These are phyloP conservation scores for Podarcis muralis DNA, from an alignment of 2,113 vertebrate species.

Conservation along the genomic window DNA sequence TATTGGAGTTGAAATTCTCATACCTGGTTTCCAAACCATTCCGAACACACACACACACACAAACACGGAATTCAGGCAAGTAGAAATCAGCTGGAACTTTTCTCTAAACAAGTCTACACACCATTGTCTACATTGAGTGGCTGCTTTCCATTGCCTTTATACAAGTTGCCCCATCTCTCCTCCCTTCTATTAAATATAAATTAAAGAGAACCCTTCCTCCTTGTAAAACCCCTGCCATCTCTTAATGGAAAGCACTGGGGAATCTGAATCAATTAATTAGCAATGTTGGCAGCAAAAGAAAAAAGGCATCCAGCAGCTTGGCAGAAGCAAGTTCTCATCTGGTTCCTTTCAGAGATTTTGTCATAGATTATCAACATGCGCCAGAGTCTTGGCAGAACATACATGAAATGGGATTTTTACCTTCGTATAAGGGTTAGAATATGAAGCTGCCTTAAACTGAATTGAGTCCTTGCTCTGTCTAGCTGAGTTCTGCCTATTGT, in stretches of 20 bases:
- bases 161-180: background rate
- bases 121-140: background rate
- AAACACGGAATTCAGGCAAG: background rate
- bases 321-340: background rate
- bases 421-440: background rate
- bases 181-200: background rate
- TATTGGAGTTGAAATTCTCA: background rate
- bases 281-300: background rate
- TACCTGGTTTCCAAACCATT: background rate
- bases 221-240: background rate
- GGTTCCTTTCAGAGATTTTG: background rate
- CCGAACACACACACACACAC: background rate
- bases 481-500: background rate
- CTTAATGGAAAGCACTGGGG: background rate
- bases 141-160: background rate
- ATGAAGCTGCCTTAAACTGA: background rate
- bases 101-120: background rate
- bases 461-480: background rate
- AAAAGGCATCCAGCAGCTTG: background rate
- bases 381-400: background rate
- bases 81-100: background rate
- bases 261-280: conserved; percentile 8
- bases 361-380: background rate
- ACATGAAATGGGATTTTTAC: background rate
- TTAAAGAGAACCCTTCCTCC: background rate